A percentile compares a stretch with the other conserved stretches of the same genome.
phyloP scores from a whole-genome alignment of 2,797 vertebrate genomes.

The Helostoma temminkii region DNA sequence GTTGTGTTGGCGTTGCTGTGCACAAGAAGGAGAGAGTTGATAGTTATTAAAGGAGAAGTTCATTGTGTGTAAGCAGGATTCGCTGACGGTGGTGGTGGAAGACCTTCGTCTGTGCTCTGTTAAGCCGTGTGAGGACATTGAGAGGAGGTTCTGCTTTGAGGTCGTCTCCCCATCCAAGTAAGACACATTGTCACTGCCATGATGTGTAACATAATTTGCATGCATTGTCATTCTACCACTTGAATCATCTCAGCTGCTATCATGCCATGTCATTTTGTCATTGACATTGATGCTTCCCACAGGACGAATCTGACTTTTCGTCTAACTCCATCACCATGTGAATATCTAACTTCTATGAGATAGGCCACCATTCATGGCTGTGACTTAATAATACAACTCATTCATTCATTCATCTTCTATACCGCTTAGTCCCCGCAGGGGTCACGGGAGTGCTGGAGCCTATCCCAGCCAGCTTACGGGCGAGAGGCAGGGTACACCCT shows the following conservation, averaged over 20 bases:
- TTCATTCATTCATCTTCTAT: too few relatives aligned
- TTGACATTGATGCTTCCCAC: background rate
- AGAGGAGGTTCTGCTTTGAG: slow-evolving; percentile 98
- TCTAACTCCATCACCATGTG: too few relatives aligned
- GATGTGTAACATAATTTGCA: background rate
- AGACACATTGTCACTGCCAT: slow-evolving; percentile 54
- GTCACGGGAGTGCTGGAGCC: too few relatives aligned
- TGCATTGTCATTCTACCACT: background rate
- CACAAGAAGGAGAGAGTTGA: background rate
- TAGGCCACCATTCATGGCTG: too few relatives aligned
- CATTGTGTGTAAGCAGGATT: slow-evolving; percentile 85
- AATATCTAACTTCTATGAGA: too few relatives aligned
- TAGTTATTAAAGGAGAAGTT: slow-evolving; percentile 15
- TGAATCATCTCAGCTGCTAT: background rate
- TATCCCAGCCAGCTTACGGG: too few relatives aligned
- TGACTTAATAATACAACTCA: too few relatives aligned
- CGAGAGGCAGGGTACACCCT: too few relatives aligned
- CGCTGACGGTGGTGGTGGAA: slow-evolving; percentile 95
- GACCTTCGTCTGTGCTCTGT: slow-evolving; percentile 96
- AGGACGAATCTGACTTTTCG: background rate
- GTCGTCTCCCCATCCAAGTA: slow-evolving; percentile 98
- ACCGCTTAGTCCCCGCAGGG: too few relatives aligned
- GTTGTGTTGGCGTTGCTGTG: background rate
- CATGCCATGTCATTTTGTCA: too few relatives aligned
- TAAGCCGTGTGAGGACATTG: slow-evolving; percentile 96